Evolutionary conservation across 2,797 vertebrate genomes (phyloP).

Genomic region (Siniperca obscura): DNA sequence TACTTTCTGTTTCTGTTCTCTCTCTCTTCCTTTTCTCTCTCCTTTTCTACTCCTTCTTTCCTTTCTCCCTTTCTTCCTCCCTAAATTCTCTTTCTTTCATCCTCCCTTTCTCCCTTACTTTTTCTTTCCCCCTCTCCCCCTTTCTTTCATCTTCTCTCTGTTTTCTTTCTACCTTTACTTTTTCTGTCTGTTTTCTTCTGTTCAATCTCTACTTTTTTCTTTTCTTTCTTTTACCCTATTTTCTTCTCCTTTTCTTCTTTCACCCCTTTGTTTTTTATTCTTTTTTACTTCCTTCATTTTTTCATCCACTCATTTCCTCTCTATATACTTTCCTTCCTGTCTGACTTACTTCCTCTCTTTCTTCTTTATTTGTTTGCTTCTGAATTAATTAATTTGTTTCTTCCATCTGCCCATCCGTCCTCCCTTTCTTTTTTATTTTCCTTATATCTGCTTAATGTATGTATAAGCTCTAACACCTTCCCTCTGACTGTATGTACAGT

Average conservation of each 20-base stretch:
- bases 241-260: background rate
- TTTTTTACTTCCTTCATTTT: background rate
- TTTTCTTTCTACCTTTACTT: background rate
- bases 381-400: background rate
- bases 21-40: background rate
- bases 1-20: background rate
- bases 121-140: too few relatives aligned
- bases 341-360: background rate
- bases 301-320: background rate
- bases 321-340: background rate
- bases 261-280: background rate
- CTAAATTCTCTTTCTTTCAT: background rate
- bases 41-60: background rate
- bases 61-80: background rate
- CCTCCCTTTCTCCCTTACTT: background rate
- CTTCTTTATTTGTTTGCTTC: background rate
- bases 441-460: background rate
- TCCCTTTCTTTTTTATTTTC: background rate
- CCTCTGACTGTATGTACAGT: background rate
- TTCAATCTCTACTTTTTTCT: background rate
- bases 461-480: background rate
- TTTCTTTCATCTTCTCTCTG: too few relatives aligned
- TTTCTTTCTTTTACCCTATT: background rate
- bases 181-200: background rate
- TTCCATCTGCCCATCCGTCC: fast-evolving